Percentiles rank a stretch among this genome's conserved stretches.
Conservation (phyloP, 2,888 invertebrate genomes). For the Brachynemurus nebulosus region DNA sequence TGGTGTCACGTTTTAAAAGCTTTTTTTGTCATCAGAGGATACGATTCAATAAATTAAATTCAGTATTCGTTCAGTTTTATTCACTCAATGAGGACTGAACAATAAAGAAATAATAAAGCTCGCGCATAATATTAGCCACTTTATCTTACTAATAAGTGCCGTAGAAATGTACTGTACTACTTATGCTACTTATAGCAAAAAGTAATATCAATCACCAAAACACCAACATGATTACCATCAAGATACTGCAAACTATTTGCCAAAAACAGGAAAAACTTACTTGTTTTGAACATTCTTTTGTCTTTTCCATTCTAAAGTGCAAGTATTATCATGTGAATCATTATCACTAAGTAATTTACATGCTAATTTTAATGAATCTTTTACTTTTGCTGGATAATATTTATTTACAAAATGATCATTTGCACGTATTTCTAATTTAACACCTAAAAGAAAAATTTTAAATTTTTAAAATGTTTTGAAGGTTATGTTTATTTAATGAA, state of each 20-base stretch:
- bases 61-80: no score
- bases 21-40: no score
- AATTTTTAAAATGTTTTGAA: background rate
- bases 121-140: no score
- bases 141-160: no score
- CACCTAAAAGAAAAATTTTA: slow-evolving; percentile 4
- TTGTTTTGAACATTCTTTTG: background rate
- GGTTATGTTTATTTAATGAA: background rate
- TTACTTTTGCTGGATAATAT: background rate
- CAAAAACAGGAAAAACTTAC: background rate
- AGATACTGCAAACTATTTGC: no score
- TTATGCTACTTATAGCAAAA: no score
- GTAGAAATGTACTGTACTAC: no score
- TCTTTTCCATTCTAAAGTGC: background rate
- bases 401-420: slow-evolving; percentile 3
- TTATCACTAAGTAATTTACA: slow-evolving; percentile 7
- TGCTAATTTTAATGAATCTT: slow-evolving; percentile 4
- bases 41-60: no score
- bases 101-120: no score
- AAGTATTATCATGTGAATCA: background rate
- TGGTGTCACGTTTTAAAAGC: no score
- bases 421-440: slow-evolving; percentile 7
- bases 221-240: background rate
- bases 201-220: no score
- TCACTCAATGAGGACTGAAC: no score